Base-by-base conservation (phyloP, 2,888 invertebrate genomes). In the Trichacis sp. region DNA sequence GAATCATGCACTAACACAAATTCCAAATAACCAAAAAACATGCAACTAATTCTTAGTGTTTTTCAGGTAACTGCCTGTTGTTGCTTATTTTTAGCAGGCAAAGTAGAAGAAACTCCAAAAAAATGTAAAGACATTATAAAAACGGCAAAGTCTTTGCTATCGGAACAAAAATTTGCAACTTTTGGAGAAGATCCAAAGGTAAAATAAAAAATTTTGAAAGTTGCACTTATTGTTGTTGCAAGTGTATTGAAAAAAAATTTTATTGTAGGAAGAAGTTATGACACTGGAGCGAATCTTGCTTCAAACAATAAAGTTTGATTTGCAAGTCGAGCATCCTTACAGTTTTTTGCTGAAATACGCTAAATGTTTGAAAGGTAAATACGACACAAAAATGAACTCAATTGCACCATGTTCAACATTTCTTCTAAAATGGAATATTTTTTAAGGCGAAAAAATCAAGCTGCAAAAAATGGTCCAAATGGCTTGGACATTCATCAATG, bases 401-500 rank as follows among this genome's bases (percentile, higher is more conserved):
- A n/a, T n/a, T n/a, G n/a, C n/a, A n/a, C n/a, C n/a, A n/a, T n/a
- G n/a, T n/a, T n/a, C n/a, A n/a, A n/a, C n/a, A n/a, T n/a, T n/a
- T n/a, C n/a, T n/a, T n/a, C n/a, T 11, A 8, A 11, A 19, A 18
- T 46, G 2, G 24, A 9, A 38, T 29, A 29, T 24, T 50, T 46
- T 76, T 78, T 2, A 71, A 88, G 89, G 96, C 24, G 97, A 97
- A 80, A 95, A 95, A 82, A 89, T 89, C 11, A 96, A 96, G 84
- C 86, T 97, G 48, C 94, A 97, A 76, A 96, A 95, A 85, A 94
- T 98, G 93, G 96, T 98, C 0, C 98, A 98, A 85, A 97, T 97
- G 96, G 97, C 98, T 0, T 98, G 98, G 98, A 98, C 97, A 4
- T 99, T 99, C 85, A 95, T 98, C 0, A 99, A 99, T 85, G 99